Evolutionary conservation across 2,888 invertebrate species (phyloP).

Genomic region (Ganaspis brasiliensis): DNA sequence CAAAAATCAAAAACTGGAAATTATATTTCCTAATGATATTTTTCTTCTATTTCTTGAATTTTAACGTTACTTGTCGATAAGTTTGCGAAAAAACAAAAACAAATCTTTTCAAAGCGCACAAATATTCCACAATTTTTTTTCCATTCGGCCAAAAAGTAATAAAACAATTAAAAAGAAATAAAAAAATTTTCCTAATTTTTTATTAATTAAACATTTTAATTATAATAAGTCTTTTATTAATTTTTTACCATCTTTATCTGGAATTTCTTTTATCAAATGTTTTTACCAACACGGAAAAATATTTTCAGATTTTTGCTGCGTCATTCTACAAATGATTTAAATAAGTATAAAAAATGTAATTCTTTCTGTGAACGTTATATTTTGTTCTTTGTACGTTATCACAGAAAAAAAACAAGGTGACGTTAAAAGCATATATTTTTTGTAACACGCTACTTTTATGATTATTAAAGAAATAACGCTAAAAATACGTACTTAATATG

Average conservation of each 20-base stretch:
- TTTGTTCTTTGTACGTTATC: not conserved
- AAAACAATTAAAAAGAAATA: no score
- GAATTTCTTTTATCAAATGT: no score
- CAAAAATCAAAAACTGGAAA: not conserved
- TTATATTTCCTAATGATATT: not conserved
- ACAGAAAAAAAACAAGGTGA: not conserved
- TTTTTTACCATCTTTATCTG: no score
- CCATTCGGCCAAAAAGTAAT: no score
- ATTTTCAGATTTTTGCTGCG: no score
- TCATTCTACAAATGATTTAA: no score
- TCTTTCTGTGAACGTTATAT: not conserved
- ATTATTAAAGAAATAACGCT: not conserved
- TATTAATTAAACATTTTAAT: no score
- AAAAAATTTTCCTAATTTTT: no score
- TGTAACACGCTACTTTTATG: not conserved
- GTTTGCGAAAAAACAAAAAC: not conserved
- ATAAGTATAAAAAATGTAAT: not conserved
- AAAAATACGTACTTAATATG: constrained; percentile 1
- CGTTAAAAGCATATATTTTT: not conserved
- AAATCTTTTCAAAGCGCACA: no score
- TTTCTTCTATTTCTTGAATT: not conserved
- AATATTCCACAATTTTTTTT: no score
- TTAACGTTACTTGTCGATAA: not conserved
- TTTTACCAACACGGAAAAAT: no score
- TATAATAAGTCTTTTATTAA: no score